Evolutionary conservation across 1,140 invertebrate genomes (phyloP).

Genomic region (Orius insidiosus): DNA sequence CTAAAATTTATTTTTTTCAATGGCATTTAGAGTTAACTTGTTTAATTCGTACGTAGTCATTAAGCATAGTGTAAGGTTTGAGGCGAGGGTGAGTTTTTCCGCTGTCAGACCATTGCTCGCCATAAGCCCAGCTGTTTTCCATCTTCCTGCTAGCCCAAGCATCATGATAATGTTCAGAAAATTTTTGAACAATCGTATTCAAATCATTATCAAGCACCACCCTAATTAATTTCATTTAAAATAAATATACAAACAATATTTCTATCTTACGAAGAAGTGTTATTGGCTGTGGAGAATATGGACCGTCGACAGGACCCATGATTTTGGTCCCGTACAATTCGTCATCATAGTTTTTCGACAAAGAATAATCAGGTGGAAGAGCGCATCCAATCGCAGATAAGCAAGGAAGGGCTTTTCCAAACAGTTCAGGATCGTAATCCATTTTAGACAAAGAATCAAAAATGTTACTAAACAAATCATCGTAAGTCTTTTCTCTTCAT

Average conservation of each 20-base stretch:
- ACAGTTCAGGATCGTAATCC: slow-evolving; percentile 98
- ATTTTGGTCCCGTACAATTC: slow-evolving; percentile 68
- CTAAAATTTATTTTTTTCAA: too few relatives aligned
- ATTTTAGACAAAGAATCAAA: slow-evolving; percentile 97
- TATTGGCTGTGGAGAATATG: slow-evolving; percentile 91
- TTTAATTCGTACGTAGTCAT: slow-evolving; percentile 56
- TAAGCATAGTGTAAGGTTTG: slow-evolving; percentile 83
- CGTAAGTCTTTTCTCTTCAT: slow-evolving; percentile 95
- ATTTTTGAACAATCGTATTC: slow-evolving; percentile 84
- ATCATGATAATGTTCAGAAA: slow-evolving; percentile 98
- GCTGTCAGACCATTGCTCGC: slow-evolving; percentile 71
- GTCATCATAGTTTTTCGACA: slow-evolving; percentile 83
- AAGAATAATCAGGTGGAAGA: slow-evolving; percentile 92
- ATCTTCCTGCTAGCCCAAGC: slow-evolving; percentile 88
- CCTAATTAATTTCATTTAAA: slow-evolving; percentile 26
- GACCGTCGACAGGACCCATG: slow-evolving; percentile 50
- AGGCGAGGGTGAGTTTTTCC: slow-evolving; percentile 84
- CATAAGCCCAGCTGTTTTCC: slow-evolving; percentile 87
- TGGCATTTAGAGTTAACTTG: too few relatives aligned
- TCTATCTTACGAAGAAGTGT: slow-evolving; percentile 46
- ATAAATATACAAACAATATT: neutral
- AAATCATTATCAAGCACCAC: slow-evolving; percentile 76
- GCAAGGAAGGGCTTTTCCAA: slow-evolving; percentile 97
- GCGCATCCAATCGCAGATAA: slow-evolving; percentile 90
- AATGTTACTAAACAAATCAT: slow-evolving; percentile 99